Evolutionary conservation across 1,140 invertebrate genomes (phyloP).

Genomic region (Neelides sp.): DNA sequence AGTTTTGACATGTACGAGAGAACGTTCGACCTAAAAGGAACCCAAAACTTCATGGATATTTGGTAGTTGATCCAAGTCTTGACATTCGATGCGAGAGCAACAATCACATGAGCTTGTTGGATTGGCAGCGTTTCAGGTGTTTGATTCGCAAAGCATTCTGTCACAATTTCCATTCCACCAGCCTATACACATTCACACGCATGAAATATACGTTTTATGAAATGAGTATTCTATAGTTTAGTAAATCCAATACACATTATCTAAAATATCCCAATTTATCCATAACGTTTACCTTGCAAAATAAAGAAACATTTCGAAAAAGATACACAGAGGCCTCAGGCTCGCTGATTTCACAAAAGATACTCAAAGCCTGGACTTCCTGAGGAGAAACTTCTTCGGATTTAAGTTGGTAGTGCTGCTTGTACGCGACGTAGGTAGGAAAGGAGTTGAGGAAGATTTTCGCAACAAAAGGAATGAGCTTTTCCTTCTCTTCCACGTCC

Average conservation of each 20-base stretch:
- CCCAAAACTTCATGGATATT: conserved; percentile 71
- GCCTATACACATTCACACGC: conserved; percentile 40
- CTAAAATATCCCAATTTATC: too few species aligned
- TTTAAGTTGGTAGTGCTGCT: conserved; percentile 58
- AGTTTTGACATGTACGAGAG: conserved; percentile 86
- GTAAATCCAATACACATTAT: too few species aligned
- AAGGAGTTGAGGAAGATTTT: conserved; percentile 78
- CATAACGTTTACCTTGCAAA: conserved; percentile 48
- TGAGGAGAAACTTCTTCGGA: conserved; percentile 62
- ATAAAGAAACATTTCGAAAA: conserved; percentile 74
- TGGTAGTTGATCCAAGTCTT: conserved; percentile 88
- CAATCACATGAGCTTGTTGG: conserved; percentile 76
- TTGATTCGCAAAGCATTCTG: conserved; percentile 62
- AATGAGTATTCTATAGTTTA: too few species aligned
- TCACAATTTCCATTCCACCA: conserved; percentile 73
- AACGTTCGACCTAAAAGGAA: conserved; percentile 69
- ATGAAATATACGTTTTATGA: conserved; percentile 1
- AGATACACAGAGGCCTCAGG: conserved; percentile 80
- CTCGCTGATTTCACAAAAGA: conserved; percentile 82
- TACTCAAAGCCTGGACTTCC: conserved; percentile 60
- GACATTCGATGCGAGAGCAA: conserved; percentile 77
- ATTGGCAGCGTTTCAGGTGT: conserved; percentile 63
- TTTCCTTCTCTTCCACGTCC: conserved; percentile 61
- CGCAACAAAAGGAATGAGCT: conserved; percentile 59
- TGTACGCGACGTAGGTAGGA: conserved; percentile 81